Conservation (phyloP, 2,888 invertebrate genomes). For the Noctua janthina region DNA sequence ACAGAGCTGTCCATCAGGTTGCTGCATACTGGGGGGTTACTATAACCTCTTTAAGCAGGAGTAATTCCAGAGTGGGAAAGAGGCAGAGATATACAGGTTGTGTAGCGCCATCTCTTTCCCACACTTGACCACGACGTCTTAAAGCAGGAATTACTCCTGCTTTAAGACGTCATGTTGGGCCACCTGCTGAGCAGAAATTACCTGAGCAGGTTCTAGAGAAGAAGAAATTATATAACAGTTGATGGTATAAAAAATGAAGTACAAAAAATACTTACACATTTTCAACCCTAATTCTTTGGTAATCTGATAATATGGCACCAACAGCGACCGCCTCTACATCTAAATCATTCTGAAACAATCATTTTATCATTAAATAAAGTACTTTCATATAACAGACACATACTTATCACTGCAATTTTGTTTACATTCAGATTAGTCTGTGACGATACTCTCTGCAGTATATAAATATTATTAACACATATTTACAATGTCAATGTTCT, state of each 20-base stretch:
- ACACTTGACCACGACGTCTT: too few relatives aligned
- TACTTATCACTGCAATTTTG: conserved; percentile 34
- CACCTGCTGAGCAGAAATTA: too few relatives aligned
- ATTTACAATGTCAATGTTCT: conserved; percentile 57
- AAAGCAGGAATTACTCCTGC: too few relatives aligned
- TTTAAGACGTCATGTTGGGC: too few relatives aligned
- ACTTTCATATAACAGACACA: conserved; percentile 13
- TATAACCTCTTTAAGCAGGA: too few relatives aligned
- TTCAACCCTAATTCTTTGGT: conserved; percentile 99
- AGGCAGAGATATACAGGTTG: too few relatives aligned
- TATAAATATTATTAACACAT: conserved; percentile 48
- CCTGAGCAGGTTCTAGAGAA: too few relatives aligned
- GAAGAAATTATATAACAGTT: too few relatives aligned
- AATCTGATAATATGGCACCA: conserved; percentile 99
- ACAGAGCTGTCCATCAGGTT: background rate
- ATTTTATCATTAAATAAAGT: conserved; percentile 19
- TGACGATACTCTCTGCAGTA: conserved; percentile 32
- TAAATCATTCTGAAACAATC: conserved; percentile 91
- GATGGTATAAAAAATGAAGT: background rate
- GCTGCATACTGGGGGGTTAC: too few relatives aligned
- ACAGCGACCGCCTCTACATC: conserved; percentile 98
- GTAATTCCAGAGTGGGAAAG: too few relatives aligned
- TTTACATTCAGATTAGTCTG: conserved; percentile 51
- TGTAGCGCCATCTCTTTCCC: too few relatives aligned
- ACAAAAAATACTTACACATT: conserved; percentile 95